Evolutionary conservation across 2,888 invertebrate species (phyloP).

Genomic region (Drosophila mayaguana): DNA sequence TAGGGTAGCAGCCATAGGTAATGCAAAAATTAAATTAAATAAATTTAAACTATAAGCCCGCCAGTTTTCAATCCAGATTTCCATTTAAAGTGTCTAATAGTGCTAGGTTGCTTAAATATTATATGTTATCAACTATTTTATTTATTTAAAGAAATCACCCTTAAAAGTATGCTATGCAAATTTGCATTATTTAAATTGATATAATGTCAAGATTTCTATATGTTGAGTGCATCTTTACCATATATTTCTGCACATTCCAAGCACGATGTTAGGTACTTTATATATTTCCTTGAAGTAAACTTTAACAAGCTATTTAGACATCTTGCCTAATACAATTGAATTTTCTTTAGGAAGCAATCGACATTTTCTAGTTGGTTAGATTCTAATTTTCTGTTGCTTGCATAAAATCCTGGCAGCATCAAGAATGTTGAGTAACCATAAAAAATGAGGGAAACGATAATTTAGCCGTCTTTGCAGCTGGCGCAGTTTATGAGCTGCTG

Average conservation of each 20-base stretch:
- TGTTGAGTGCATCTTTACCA: not conserved
- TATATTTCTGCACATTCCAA: no score
- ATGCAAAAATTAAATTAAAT: not conserved
- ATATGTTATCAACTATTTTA: no score
- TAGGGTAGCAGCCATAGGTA: not conserved
- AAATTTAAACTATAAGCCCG: no score
- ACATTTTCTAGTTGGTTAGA: conserved; percentile 13
- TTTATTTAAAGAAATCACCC: not conserved
- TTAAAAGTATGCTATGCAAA: not conserved
- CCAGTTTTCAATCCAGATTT: no score
- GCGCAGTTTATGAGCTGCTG: conserved; percentile 52
- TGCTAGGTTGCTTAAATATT: no score
- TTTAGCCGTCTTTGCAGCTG: conserved; percentile 32
- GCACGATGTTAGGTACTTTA: no score
- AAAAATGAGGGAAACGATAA: conserved; percentile 28
- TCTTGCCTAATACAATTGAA: no score
- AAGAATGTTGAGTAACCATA: conserved; percentile 23
- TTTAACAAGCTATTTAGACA: not conserved
- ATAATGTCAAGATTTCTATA: not conserved
- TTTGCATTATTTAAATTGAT: not conserved
- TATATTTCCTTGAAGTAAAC: no score
- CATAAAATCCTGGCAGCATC: conserved; percentile 11
- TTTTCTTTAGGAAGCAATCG: not conserved
- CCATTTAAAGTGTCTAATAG: no score
- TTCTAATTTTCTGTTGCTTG: conserved; percentile 2